Evolutionary conservation across 2,113 vertebrate genomes (phyloP).

Genomic region (Ivindomyrus marchei): DNA sequence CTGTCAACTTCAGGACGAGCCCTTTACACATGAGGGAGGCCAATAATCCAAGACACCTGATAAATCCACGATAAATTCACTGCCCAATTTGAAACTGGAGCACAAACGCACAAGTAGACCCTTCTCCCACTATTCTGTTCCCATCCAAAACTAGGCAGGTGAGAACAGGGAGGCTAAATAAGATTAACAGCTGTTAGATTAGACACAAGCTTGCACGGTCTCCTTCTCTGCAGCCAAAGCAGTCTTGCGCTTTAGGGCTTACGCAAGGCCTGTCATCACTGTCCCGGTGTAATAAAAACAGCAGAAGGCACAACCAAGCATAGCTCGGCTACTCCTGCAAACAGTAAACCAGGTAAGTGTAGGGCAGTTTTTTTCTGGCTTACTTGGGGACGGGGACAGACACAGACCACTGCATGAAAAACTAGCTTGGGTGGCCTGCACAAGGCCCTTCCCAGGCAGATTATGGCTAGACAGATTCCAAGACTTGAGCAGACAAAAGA

Average conservation of each 20-base stretch:
- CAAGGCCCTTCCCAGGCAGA: background rate
- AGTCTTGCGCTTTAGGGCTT: background rate
- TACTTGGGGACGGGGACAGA: background rate
- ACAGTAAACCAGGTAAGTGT: background rate
- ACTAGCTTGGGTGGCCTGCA: too few relatives aligned
- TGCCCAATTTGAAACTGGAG: background rate
- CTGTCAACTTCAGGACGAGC: background rate
- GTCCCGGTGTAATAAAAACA: background rate
- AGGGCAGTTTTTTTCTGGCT: background rate
- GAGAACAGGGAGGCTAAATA: conserved; percentile 29
- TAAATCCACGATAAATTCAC: background rate
- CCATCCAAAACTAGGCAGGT: background rate
- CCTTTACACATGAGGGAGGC: background rate
- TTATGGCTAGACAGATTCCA: background rate
- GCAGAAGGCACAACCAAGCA: background rate
- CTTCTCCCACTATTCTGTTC: background rate
- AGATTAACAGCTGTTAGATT: conserved; percentile 20
- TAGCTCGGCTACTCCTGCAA: background rate
- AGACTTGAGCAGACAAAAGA: background rate
- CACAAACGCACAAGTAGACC: background rate
- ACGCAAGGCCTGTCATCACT: background rate
- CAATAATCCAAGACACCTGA: background rate
- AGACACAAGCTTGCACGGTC: conserved; percentile 19
- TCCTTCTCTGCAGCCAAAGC: background rate
- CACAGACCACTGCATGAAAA: background rate